Conservation (phyloP, 2,113 vertebrate genomes). For the Triplophysa siluroides region DNA sequence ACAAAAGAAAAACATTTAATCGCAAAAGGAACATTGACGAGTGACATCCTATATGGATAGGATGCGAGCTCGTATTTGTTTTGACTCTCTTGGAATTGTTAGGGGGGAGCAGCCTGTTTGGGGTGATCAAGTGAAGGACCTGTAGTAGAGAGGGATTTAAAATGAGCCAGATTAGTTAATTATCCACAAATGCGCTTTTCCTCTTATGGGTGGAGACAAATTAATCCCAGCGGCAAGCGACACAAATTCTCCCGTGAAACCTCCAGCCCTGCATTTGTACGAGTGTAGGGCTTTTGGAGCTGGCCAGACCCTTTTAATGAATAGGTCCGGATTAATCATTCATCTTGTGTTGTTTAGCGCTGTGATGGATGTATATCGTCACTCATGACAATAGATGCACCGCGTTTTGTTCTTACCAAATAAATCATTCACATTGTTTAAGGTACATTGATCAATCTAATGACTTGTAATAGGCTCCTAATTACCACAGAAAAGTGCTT, state of each 20-base stretch:
- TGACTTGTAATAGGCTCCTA: constrained; percentile 97
- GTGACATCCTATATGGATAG: background rate
- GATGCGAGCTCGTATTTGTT: constrained; percentile 37
- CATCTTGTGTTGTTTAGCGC: constrained; percentile 78
- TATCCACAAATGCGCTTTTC: constrained; percentile 77
- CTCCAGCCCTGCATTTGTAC: constrained; percentile 64
- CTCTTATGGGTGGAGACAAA: constrained; percentile 75
- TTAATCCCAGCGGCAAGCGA: constrained; percentile 70
- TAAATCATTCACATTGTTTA: constrained; percentile 98
- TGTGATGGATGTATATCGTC: constrained; percentile 80
- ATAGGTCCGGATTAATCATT: constrained; percentile 81
- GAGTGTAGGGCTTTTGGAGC: constrained; percentile 72
- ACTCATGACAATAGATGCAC: constrained; percentile 79
- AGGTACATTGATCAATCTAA: constrained; percentile 99
- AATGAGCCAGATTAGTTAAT: constrained; percentile 77
- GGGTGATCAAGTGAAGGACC: constrained; percentile 67
- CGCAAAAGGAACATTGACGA: background rate
- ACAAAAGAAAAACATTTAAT: background rate
- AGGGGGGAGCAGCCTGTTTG: constrained; percentile 42
- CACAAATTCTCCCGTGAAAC: constrained; percentile 37
- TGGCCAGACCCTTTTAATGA: constrained; percentile 80
- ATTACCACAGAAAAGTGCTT: constrained; percentile 89
- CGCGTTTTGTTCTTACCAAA: constrained; percentile 83
- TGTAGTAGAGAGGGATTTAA: constrained; percentile 56
- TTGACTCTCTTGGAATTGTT: constrained; percentile 7